phyloP scores from a whole-genome alignment of 2,113 vertebrate species.

The Nothoprocta pentlandii region DNA sequence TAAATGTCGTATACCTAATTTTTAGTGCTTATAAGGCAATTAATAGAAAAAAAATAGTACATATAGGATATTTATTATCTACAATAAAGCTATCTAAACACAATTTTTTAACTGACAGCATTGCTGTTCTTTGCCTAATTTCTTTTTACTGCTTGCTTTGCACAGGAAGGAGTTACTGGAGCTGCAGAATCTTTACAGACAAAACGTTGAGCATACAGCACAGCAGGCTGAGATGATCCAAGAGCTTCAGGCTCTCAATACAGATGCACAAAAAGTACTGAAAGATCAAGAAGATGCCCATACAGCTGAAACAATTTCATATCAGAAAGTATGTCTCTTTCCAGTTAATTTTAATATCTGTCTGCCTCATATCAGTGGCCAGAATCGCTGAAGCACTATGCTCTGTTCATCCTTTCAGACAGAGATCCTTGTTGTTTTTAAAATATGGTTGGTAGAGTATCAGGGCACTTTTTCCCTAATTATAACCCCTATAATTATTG shows the following conservation, averaged over 20 bases:
- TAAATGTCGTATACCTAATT: constrained; percentile 68
- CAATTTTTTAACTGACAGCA: constrained; percentile 2
- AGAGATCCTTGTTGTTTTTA: background rate
- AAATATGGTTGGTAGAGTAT: background rate
- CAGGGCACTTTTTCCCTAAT: background rate
- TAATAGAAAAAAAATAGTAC: constrained; percentile 48
- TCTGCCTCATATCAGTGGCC: background rate
- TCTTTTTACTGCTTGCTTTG: constrained; percentile 66
- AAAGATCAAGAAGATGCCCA: constrained; percentile 89
- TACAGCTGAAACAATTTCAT: constrained; percentile 84
- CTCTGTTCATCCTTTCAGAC: background rate
- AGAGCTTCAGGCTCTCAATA: constrained; percentile 89
- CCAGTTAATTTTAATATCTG: background rate
- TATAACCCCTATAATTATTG: background rate
- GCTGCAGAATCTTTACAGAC: constrained; percentile 85
- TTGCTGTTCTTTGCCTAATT: constrained; percentile 23
- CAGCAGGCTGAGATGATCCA: constrained; percentile 90
- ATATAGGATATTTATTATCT: constrained; percentile 42
- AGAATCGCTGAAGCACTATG: background rate
- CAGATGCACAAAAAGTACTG: constrained; percentile 87
- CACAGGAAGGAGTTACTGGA: constrained; percentile 85
- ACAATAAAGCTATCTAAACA: constrained; percentile 33
- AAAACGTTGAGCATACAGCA: constrained; percentile 82
- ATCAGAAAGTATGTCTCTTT: constrained; percentile 84
- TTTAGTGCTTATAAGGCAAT: constrained; percentile 53